Evolutionary conservation across 1,140 invertebrate genomes (phyloP).

Genomic region (Drosophila kepulauana): DNA sequence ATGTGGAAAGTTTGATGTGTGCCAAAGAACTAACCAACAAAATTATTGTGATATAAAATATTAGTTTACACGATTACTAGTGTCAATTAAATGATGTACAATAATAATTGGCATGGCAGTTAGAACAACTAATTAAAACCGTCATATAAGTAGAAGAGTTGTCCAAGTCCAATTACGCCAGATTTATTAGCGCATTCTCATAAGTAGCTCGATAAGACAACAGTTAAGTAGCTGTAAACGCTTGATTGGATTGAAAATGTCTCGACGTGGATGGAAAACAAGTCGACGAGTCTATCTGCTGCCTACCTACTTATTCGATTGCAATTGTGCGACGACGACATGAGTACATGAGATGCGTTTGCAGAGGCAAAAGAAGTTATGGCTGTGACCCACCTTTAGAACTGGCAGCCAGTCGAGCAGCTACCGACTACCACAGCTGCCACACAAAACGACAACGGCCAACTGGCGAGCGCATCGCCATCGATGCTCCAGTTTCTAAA

Average conservation of each 20-base stretch:
- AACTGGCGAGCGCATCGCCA: slow-evolving; percentile 53
- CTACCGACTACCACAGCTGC: slow-evolving; percentile 36
- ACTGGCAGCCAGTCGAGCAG: slow-evolving; percentile 54
- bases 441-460: slow-evolving; percentile 22
- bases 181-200: slow-evolving; percentile 74
- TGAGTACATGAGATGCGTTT: slow-evolving; percentile 29
- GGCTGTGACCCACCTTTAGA: slow-evolving; percentile 77
- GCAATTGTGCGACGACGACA: neutral
- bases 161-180: slow-evolving; percentile 29
- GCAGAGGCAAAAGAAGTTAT: slow-evolving; percentile 63
- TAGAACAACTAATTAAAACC: slow-evolving; percentile 31
- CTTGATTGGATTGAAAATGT: slow-evolving; percentile 73
- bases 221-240: slow-evolving; percentile 76
- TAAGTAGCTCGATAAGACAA: slow-evolving; percentile 60
- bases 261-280: slow-evolving; percentile 44
- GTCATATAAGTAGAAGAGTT: slow-evolving; percentile 5
- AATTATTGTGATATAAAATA: neutral
- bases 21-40: neutral
- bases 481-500: slow-evolving; percentile 77
- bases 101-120: neutral
- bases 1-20: too few species aligned
- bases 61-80: neutral
- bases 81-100: neutral
- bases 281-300: slow-evolving; percentile 16
- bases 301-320: slow-evolving; percentile 16